Percentiles rank a stretch among this genome's conserved stretches.
Conservation (phyloP, 2,888 invertebrate species). For the Hydrotaea diabolus region DNA sequence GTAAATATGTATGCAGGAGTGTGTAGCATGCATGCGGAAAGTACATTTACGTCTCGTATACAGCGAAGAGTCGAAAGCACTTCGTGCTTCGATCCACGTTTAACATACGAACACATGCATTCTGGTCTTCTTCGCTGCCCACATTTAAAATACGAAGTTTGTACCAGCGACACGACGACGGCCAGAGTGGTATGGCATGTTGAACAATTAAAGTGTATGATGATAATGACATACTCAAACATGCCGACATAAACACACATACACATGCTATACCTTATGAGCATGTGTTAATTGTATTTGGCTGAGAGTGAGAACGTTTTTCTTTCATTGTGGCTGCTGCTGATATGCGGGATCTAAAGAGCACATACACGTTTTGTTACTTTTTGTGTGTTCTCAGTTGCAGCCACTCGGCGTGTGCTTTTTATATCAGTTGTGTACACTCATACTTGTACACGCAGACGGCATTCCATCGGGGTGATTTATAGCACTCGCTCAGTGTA, state of each 20-base stretch:
- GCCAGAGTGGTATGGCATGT: too few species aligned
- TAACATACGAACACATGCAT: not conserved
- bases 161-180: not conserved
- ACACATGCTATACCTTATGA: not conserved
- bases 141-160: conserved; percentile 5
- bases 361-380: conserved; percentile 18
- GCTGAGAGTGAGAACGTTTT: conserved; percentile 21
- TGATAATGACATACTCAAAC: not conserved
- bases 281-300: not conserved
- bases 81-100: too few species aligned
- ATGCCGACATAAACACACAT: not conserved
- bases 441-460: not conserved
- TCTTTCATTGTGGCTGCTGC: not conserved
- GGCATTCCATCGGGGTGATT: not conserved
- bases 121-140: conserved; percentile 8
- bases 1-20: too few species aligned
- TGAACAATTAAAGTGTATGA: not conserved
- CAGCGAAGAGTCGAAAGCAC: too few species aligned
- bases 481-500: not conserved
- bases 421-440: conserved; percentile 12
- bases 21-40: not conserved
- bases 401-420: not conserved
- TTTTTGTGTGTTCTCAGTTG: not conserved
- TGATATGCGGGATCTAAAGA: not conserved
- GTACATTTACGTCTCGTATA: too few species aligned